Conservation (phyloP, 2,797 vertebrate genomes). For the Diplodus sargus region DNA sequence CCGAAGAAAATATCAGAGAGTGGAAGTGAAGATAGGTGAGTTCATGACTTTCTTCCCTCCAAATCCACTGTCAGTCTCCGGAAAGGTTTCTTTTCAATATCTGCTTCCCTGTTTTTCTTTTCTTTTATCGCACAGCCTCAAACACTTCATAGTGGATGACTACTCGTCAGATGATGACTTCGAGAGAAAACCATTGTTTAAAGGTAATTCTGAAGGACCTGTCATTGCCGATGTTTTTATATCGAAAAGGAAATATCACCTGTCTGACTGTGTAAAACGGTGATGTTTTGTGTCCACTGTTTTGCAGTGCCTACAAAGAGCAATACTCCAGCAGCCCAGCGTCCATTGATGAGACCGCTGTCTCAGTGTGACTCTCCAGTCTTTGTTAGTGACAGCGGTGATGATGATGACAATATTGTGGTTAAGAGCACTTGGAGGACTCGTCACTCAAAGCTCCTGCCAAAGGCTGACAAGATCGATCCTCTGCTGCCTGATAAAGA, state of each 20-base stretch:
- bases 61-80: neutral
- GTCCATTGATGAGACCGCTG: constrained; percentile 55
- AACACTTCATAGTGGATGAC: constrained; percentile 81
- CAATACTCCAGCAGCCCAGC: constrained; percentile 57
- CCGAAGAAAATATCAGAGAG: constrained; percentile 52
- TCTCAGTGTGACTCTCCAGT: constrained; percentile 77
- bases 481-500: constrained; percentile 24
- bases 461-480: constrained; percentile 17
- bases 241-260: neutral
- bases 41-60: neutral
- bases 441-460: constrained; percentile 55
- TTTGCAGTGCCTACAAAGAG: constrained; percentile 66
- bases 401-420: constrained; percentile 79
- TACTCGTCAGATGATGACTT: constrained; percentile 85
- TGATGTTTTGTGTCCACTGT: constrained; percentile 3
- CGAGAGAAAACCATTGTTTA: constrained; percentile 66
- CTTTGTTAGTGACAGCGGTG: constrained; percentile 83
- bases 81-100: neutral
- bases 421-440: constrained; percentile 83
- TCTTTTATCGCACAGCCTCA: constrained; percentile 66
- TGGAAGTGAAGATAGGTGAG: constrained; percentile 77
- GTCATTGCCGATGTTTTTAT: neutral
- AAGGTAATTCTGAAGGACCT: constrained; percentile 67
- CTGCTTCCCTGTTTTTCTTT: neutral
- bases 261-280: neutral